A percentile compares a stretch with the other conserved stretches of the same genome.
Conservation (phyloP, 2,888 invertebrate species). For the Electrophaes corylata region DNA sequence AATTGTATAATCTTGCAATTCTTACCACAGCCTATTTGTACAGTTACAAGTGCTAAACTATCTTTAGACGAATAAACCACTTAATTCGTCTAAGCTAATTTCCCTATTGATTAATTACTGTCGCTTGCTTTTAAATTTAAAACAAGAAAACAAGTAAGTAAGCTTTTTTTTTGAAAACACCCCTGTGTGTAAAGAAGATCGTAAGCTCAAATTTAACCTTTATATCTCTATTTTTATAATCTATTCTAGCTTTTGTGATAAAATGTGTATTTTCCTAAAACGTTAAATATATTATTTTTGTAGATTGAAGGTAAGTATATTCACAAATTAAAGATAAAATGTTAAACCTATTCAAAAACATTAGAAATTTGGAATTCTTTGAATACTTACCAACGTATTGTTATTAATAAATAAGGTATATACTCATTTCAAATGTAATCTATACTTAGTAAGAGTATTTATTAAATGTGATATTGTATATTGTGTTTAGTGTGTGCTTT, state of each 20-base stretch:
- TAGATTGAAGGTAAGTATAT: neutral
- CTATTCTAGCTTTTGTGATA: conserved; percentile 18
- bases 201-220: conserved; percentile 16
- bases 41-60: too few relatives aligned
- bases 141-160: neutral
- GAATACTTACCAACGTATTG: neutral
- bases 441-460: neutral
- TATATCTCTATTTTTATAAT: conserved; percentile 29
- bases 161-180: neutral
- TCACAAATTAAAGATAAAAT: neutral
- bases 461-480: conserved; percentile 15
- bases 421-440: conserved; percentile 11
- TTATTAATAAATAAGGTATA: neutral
- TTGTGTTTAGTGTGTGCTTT: conserved; percentile 11
- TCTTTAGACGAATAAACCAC: too few relatives aligned
- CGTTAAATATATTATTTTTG: neutral
- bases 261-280: conserved; percentile 22
- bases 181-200: neutral
- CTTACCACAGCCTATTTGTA: neutral
- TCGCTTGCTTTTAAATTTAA: too few relatives aligned
- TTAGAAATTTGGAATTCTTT: neutral
- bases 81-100: too few relatives aligned
- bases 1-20: neutral
- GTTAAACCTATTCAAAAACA: neutral
- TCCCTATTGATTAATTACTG: too few relatives aligned